These are phyloP conservation scores for Orchesella flavescens DNA, from an alignment of 2,888 invertebrate species.

Conservation along the genomic window DNA sequence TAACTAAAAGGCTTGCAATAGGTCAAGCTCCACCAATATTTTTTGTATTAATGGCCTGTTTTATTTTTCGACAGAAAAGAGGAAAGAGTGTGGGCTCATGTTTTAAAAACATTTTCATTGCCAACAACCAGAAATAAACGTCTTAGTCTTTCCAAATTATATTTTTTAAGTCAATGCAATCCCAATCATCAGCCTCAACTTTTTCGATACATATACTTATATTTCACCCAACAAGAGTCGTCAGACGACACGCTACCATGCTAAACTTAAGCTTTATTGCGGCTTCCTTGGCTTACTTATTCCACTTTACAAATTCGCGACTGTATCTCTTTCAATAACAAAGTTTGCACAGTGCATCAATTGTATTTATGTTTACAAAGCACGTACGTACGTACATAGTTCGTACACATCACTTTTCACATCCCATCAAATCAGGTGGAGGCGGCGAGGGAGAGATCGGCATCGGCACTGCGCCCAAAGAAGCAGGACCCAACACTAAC, in stretches of 20 bases:
- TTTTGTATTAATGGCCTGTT: constrained; percentile 9
- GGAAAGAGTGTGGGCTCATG: constrained; percentile 54
- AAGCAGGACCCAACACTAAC: constrained; percentile 23
- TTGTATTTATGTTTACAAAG: constrained; percentile 18
- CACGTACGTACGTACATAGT: no score
- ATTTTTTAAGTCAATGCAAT: constrained; percentile 37
- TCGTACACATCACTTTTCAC: no score
- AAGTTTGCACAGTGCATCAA: constrained; percentile 4
- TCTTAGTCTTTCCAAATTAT: constrained; percentile 1
- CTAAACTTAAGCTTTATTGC: neutral
- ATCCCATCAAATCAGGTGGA: constrained; percentile 65
- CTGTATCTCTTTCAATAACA: neutral
- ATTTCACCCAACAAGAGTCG: constrained; percentile 40
- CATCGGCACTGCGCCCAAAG: constrained; percentile 41
- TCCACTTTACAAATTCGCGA: neutral
- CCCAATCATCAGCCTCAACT: constrained; percentile 50
- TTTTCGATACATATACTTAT: constrained; percentile 49
- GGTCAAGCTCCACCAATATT: constrained; percentile 52
- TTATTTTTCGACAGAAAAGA: constrained; percentile 52
- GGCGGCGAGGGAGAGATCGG: constrained; percentile 71
- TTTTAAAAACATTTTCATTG: constrained; percentile 53
- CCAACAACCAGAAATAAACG: constrained; percentile 24
- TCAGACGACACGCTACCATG: no score
- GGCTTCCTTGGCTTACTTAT: constrained; percentile 52
- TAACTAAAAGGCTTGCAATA: constrained; percentile 45